phyloP scores from a whole-genome alignment of 2,113 vertebrate species.

The Leucosticte australis region DNA sequence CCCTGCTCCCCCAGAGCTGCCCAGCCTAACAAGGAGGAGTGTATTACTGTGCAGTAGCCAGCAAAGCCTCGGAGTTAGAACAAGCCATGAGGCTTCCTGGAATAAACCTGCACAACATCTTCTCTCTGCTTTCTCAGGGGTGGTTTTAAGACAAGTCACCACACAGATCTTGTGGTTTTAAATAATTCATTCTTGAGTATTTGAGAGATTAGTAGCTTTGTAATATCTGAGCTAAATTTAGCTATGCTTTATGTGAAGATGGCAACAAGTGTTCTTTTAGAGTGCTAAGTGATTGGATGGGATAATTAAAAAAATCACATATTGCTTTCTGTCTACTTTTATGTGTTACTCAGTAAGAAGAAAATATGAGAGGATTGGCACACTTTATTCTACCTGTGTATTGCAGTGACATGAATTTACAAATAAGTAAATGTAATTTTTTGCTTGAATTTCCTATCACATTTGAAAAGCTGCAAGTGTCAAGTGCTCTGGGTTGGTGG shows the following conservation, averaged over 20 bases:
- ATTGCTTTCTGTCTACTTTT: not conserved
- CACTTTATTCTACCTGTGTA: not conserved
- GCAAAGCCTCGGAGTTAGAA: fast-evolving
- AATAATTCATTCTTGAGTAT: not conserved
- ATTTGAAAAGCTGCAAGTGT: not conserved
- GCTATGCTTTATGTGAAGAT: not conserved
- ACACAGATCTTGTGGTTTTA: not conserved
- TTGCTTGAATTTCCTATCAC: not conserved
- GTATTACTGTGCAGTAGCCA: fast-evolving
- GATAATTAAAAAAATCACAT: not conserved
- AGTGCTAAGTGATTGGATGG: not conserved
- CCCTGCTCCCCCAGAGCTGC: not conserved
- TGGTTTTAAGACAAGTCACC: not conserved
- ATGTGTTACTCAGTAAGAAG: not conserved
- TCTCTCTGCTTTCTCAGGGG: not conserved
- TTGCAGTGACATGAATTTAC: not conserved
- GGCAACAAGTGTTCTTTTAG: not conserved
- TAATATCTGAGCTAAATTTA: not conserved
- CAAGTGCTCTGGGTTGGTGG: not conserved
- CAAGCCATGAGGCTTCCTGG: not conserved
- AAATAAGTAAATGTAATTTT: not conserved
- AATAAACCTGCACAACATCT: not conserved
- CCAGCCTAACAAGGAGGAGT: fast-evolving
- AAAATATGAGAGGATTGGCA: not conserved
- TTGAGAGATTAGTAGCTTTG: not conserved